phyloP scores from a whole-genome alignment of 2,113 vertebrate genomes.

The Mus spicilegus region DNA sequence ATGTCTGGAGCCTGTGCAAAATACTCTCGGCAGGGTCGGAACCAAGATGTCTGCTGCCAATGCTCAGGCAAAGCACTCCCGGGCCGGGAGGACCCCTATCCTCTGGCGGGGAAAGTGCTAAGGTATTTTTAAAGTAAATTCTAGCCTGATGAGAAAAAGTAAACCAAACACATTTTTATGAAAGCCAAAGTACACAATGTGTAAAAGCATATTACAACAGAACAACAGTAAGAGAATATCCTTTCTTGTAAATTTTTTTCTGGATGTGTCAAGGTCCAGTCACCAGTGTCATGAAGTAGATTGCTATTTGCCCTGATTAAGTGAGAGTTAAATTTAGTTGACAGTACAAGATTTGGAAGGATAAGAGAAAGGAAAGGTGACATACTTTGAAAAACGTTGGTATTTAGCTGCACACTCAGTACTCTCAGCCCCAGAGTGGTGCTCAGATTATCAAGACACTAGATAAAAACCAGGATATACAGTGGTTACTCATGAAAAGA shows the following conservation, averaged over 20 bases:
- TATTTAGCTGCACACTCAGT: neutral
- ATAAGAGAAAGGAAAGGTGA: neutral
- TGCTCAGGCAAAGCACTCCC: too few species aligned
- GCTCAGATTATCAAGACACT: neutral
- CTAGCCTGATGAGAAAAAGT: constrained; percentile 21
- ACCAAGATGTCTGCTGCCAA: too few species aligned
- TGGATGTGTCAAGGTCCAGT: neutral
- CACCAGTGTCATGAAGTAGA: neutral
- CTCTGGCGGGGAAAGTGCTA: neutral
- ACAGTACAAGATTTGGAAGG: neutral
- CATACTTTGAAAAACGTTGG: neutral
- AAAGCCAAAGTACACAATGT: constrained; percentile 1
- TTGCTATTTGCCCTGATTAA: neutral
- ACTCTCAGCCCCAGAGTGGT: too few species aligned
- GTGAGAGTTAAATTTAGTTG: neutral
- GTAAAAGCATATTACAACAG: neutral
- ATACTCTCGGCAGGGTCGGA: too few species aligned
- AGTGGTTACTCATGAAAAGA: neutral
- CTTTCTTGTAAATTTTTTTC: neutral
- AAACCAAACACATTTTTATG: neutral
- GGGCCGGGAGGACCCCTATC: too few species aligned
- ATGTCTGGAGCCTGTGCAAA: too few species aligned
- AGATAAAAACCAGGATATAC: neutral
- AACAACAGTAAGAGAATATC: neutral
- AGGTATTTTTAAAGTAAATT: neutral